phyloP scores from a whole-genome alignment of 2,113 vertebrate genomes.

The Craseonycteris thonglongyai region DNA sequence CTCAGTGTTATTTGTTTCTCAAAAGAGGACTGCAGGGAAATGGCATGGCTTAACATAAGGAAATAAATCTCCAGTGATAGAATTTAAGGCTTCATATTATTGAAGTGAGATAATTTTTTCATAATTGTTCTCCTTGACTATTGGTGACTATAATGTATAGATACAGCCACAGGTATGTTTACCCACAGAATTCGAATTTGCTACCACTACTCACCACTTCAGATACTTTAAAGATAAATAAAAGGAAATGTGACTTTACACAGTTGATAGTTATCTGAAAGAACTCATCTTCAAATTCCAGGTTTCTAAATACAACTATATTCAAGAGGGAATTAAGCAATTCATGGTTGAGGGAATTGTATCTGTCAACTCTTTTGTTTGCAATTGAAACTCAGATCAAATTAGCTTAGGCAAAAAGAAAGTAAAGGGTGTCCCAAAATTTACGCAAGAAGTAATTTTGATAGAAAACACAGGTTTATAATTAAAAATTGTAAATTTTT shows the following conservation, averaged over 20 bases:
- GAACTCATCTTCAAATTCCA: not conserved
- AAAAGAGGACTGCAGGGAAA: not conserved
- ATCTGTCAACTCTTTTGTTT: slow-evolving; percentile 12
- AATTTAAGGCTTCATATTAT: not conserved
- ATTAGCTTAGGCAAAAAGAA: not conserved
- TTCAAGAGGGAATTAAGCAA: slow-evolving; percentile 13
- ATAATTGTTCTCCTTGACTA: not conserved
- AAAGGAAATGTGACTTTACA: not conserved
- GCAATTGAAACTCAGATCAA: not conserved
- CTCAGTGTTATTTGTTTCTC: not conserved
- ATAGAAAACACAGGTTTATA: too few relatives aligned
- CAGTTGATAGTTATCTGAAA: not conserved
- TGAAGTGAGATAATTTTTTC: not conserved
- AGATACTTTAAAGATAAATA: not conserved
- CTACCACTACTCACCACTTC: not conserved
- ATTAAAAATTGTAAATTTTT: too few relatives aligned
- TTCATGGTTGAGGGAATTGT: not conserved
- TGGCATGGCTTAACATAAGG: not conserved
- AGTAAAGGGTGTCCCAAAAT: too few relatives aligned
- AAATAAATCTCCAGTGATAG: not conserved
- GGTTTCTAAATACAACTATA: not conserved
- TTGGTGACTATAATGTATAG: not conserved
- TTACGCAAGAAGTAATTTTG: too few relatives aligned
- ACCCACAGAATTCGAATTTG: not conserved
- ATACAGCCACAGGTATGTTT: not conserved